phyloP scores from a whole-genome alignment of 2,113 vertebrate species.

The Alethe diademata region DNA sequence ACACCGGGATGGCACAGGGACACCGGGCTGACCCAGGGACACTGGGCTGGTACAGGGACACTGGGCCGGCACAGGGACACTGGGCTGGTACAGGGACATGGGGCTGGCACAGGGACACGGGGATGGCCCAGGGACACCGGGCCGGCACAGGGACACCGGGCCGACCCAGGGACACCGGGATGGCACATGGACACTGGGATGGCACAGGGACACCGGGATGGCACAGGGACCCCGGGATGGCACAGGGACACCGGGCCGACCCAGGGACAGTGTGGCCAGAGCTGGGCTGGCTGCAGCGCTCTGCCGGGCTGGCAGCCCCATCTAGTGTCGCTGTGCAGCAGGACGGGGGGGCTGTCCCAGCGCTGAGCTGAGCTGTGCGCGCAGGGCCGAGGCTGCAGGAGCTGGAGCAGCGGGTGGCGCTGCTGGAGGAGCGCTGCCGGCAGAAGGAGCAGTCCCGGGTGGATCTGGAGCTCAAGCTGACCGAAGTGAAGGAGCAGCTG shows the following conservation, averaged over 20 bases:
- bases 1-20: neutral
- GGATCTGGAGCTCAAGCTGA: constrained; percentile 88
- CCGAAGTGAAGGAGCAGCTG: constrained; percentile 88
- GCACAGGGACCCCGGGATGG: too few species aligned
- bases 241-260: too few species aligned
- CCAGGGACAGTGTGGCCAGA: neutral
- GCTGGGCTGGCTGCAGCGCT: neutral
- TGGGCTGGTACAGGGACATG: neutral
- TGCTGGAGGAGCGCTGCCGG: constrained; percentile 86
- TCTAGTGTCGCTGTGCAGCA: neutral
- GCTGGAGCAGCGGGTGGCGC: constrained; percentile 76
- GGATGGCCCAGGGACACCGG: too few species aligned
- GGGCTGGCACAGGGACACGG: neutral
- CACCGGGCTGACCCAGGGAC: neutral
- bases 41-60: neutral
- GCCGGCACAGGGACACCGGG: too few species aligned
- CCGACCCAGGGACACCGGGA: too few species aligned
- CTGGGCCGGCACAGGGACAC: neutral
- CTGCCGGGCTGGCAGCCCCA: constrained; percentile 25
- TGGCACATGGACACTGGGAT: too few species aligned
- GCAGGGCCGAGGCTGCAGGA: constrained; percentile 78
- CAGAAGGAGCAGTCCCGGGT: constrained; percentile 85
- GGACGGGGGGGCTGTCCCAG: neutral
- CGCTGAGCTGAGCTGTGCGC: neutral
- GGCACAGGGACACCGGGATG: too few species aligned